phyloP scores from a whole-genome alignment of 2,113 vertebrate genomes.

The Psittacara wagleri region DNA sequence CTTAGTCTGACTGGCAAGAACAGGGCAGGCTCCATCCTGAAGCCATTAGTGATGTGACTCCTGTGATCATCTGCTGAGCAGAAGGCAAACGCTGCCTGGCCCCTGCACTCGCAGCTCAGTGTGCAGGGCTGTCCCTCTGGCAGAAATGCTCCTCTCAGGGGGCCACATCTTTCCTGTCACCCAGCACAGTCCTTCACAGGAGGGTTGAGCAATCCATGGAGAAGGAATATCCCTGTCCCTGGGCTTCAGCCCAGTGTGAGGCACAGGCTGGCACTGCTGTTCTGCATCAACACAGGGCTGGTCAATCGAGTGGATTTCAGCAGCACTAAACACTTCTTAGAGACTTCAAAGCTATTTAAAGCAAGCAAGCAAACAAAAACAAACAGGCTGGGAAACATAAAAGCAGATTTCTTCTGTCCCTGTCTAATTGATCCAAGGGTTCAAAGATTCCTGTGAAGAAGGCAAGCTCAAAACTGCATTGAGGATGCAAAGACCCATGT shows the following conservation, averaged over 20 bases:
- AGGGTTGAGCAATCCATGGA: background rate
- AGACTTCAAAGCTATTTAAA: conserved; percentile 53
- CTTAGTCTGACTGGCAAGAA: background rate
- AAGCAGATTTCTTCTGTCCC: conserved; percentile 1
- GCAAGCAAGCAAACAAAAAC: background rate
- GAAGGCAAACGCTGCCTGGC: background rate
- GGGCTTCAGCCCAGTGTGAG: background rate
- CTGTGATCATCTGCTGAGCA: rapidly evolving
- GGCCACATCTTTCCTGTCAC: background rate
- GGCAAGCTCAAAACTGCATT: background rate
- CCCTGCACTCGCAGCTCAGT: background rate
- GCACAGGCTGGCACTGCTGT: background rate
- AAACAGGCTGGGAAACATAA: conserved; percentile 41
- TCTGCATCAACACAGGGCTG: background rate
- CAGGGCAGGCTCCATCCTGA: background rate
- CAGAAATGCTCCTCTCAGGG: background rate
- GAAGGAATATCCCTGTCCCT: background rate
- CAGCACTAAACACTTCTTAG: background rate
- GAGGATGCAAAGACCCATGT: background rate
- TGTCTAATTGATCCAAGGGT: conserved; percentile 1
- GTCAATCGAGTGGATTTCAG: background rate
- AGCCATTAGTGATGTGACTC: background rate
- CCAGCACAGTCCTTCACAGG: background rate
- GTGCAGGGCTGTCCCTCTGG: background rate
- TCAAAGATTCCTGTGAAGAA: conserved; percentile 36